Conservation (phyloP, 2,113 vertebrate genomes). For the Trachemys scripta region DNA sequence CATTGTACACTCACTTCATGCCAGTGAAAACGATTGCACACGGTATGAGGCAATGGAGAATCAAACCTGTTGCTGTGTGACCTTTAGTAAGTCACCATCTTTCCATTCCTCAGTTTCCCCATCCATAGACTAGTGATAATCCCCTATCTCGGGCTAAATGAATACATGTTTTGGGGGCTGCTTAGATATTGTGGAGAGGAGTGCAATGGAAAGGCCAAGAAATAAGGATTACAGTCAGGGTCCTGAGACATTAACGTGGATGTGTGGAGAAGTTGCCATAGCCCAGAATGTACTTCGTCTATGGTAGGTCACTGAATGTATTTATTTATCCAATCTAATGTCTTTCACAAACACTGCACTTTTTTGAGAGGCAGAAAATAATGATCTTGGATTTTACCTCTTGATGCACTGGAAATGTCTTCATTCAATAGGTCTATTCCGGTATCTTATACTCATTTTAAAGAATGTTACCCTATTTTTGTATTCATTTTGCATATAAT, state of each 20-base stretch:
- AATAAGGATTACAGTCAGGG: neutral
- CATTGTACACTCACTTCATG: neutral
- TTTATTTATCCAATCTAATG: neutral
- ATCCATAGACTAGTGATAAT: neutral
- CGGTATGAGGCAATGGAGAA: neutral
- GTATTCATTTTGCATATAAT: neutral
- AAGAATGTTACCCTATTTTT: accelerated
- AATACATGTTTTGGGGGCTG: neutral
- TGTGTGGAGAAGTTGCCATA: neutral
- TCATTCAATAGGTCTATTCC: accelerated
- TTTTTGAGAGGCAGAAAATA: neutral
- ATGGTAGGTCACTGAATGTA: neutral
- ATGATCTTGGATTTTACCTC: neutral
- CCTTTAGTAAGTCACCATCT: neutral
- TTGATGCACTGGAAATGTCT: neutral
- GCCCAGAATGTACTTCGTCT: neutral
- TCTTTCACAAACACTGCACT: neutral
- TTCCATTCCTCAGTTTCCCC: neutral
- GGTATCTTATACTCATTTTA: neutral
- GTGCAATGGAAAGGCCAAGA: neutral
- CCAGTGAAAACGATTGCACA: neutral
- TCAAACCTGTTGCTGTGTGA: neutral
- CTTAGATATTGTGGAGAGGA: neutral
- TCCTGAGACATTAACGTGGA: neutral
- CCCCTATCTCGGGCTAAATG: neutral